A percentile compares a stretch with the other conserved stretches of the same genome.
phyloP scores from a whole-genome alignment of 2,888 invertebrate species.

The Phrixothrix hirtus region DNA sequence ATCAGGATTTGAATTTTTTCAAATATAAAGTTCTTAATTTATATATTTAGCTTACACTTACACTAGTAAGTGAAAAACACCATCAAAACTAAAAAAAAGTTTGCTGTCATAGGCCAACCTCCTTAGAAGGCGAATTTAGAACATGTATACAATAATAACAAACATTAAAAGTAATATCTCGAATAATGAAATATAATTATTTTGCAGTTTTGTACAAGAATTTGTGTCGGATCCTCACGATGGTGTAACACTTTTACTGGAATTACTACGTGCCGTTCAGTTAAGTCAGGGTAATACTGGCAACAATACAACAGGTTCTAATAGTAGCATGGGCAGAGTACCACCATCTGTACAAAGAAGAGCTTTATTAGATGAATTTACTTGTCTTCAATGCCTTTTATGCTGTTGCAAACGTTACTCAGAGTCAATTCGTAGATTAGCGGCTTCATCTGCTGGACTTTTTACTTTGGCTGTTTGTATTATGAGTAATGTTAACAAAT shows the following conservation, averaged over 20 bases:
- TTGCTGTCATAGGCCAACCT: too few species aligned
- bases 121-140: too few species aligned
- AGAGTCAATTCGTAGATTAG: slow-evolving; percentile 77
- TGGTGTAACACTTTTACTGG: slow-evolving; percentile 81
- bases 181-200: slow-evolving; percentile 6
- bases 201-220: slow-evolving; percentile 86
- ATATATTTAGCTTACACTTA: too few species aligned
- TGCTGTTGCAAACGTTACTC: slow-evolving; percentile 78
- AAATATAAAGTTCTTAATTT: too few species aligned
- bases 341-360: slow-evolving; percentile 72
- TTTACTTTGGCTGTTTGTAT: slow-evolving; percentile 85
- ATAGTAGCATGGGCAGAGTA: slow-evolving; percentile 56
- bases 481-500: slow-evolving; percentile 85
- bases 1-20: too few species aligned
- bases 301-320: slow-evolving; percentile 43
- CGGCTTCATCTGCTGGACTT: slow-evolving; percentile 77
- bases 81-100: too few species aligned
- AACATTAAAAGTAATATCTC: not conserved
- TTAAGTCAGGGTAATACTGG: slow-evolving; percentile 70
- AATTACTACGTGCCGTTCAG: slow-evolving; percentile 84
- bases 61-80: too few species aligned
- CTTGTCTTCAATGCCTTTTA: slow-evolving; percentile 86
- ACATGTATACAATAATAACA: too few species aligned
- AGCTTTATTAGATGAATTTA: slow-evolving; percentile 82
- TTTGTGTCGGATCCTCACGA: slow-evolving; percentile 87